Base-by-base conservation (phyloP, 1,140 invertebrate genomes). In the Callitettix versicolor region DNA sequence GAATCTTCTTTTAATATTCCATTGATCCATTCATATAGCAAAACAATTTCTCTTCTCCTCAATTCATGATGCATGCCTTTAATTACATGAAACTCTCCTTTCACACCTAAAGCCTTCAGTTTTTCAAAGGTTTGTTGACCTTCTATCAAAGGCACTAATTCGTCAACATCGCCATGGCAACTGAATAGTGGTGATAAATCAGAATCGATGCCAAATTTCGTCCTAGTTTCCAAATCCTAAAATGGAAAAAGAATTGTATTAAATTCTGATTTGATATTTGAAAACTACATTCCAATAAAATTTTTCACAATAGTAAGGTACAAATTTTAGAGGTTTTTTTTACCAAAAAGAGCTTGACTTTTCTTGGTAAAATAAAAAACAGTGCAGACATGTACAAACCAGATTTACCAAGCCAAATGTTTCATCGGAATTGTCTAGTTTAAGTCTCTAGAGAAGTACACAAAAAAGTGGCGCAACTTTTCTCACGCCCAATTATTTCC, bases 61-160 rank as follows among this genome's bases (percentile, higher is more conserved):
- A 82, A 60, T 59, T 77, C 77, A 59, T 82, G 80, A 15, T 76
- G 59, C 1, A 71, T 67, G 59, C 74, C 72, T 12, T 65, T 61
- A 11, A 80, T 40, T 1, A 69, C 59, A 7, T 68, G 62, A 63
- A 79, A 80, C 56, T 74, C 68, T 1, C 67, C 73, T 20, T 70
- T 64, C 0, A 81, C 71, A 3, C 75, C 75, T 3, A 75, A 57
- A 12, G 70, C 64, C 24, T 66, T 63, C 3, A 79, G 60, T 12
- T 65, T 65, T 17, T 74, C 64, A 56, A 70, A 73, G 1, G 73
- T 78, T 36, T 70, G 65, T 57, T 70, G 43, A 5, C 75, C 78
- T 79, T 78, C 81, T 40, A 69, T 60, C 7, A 70, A 36, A 0
- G 74, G 73, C 6, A 82, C 77, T 4, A 81, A 58, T 2, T 65